phyloP scores from a whole-genome alignment of 2,113 vertebrate genomes.

The Sturnira hondurensis region DNA sequence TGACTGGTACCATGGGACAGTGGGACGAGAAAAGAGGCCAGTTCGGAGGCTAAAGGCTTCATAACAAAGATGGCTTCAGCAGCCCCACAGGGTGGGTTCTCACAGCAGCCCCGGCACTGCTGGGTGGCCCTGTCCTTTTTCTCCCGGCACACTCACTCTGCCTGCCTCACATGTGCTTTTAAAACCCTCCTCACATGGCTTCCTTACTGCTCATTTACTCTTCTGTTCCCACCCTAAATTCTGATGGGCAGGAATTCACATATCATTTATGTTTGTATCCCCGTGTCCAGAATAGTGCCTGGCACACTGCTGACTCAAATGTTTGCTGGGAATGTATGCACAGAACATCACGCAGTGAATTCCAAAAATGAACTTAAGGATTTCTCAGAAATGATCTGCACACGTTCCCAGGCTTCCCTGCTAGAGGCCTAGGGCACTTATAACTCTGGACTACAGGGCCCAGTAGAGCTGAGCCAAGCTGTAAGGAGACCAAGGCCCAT shows the following conservation, averaged over 20 bases:
- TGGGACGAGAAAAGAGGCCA: neutral
- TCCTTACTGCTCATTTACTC: no score
- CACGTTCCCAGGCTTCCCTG: neutral
- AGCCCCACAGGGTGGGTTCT: neutral
- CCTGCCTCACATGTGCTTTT: neutral
- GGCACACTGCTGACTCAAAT: neutral
- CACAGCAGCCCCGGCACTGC: rapidly evolving
- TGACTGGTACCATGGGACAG: neutral
- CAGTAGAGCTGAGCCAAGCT: neutral
- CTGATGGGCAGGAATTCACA: neutral
- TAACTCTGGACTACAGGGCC: neutral
- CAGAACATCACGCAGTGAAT: neutral
- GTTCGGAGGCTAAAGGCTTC: neutral
- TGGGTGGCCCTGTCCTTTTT: neutral
- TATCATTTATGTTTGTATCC: neutral
- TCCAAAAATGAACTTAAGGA: neutral
- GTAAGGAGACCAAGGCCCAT: neutral
- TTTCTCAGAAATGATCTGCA: neutral
- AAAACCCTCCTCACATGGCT: rapidly evolving
- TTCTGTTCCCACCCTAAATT: neutral
- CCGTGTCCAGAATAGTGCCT: neutral
- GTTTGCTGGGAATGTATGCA: neutral
- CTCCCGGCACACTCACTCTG: rapidly evolving
- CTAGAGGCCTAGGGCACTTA: rapidly evolving
- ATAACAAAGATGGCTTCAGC: neutral